A percentile compares a stretch with the other conserved stretches of the same genome.
phyloP scores from a whole-genome alignment of 2,113 vertebrate species.

The Labeo rohita region DNA sequence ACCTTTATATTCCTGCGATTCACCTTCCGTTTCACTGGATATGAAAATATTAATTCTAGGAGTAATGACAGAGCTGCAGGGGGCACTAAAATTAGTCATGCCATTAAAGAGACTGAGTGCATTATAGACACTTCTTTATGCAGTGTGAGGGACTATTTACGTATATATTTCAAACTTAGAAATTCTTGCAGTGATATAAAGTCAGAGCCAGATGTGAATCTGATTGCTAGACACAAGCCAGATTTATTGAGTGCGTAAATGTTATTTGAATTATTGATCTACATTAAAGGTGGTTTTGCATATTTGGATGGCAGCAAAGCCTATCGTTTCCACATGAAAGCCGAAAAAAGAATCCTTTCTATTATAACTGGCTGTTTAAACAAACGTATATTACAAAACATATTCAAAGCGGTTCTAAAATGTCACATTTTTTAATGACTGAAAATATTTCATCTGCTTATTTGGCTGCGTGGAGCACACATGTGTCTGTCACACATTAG shows the following conservation, averaged over 20 bases:
- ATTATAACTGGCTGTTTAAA: constrained; percentile 12
- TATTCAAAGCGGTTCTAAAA: constrained; percentile 13
- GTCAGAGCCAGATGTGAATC: not conserved
- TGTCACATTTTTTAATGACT: constrained; percentile 10
- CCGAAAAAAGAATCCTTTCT: not conserved
- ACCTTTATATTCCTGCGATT: constrained; percentile 68
- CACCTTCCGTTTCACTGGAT: constrained; percentile 74
- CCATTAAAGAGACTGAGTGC: constrained; percentile 66
- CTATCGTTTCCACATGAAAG: constrained; percentile 18
- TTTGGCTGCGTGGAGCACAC: constrained; percentile 22
- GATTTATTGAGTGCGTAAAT: constrained; percentile 15
- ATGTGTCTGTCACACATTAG: constrained; percentile 29
- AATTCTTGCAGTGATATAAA: not conserved
- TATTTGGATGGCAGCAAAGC: constrained; percentile 20
- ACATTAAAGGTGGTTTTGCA: constrained; percentile 6
- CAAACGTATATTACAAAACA: constrained; percentile 22
- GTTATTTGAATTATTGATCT: constrained; percentile 20
- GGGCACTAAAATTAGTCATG: constrained; percentile 71
- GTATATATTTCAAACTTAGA: not conserved
- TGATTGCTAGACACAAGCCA: not conserved
- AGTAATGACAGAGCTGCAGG: constrained; percentile 68
- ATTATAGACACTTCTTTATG: constrained; percentile 61
- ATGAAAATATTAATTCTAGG: constrained; percentile 77
- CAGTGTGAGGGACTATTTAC: constrained; percentile 58
- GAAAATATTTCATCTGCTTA: constrained; percentile 26